Conservation (phyloP, 1,140 invertebrate species). For the Hermetia illucens region DNA sequence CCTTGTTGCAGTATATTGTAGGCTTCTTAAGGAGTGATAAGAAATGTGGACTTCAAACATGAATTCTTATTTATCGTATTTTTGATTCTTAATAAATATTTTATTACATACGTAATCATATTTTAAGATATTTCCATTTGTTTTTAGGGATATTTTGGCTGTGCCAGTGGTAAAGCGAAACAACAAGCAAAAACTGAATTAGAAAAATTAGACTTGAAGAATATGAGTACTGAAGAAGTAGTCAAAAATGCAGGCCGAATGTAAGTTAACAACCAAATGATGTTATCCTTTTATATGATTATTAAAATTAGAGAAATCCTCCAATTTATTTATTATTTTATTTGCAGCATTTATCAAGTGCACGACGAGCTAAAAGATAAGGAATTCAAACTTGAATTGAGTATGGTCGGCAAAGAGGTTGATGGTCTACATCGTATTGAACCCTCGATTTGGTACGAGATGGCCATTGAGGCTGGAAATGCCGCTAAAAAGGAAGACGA, state of each 20-base stretch:
- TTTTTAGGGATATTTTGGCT: slow-evolving; percentile 82
- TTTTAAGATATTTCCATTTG: slow-evolving; percentile 17
- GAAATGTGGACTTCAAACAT: too few species aligned
- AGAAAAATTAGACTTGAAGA: slow-evolving; percentile 85
- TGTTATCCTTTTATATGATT: neutral
- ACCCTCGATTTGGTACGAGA: slow-evolving; percentile 43
- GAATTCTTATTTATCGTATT: neutral
- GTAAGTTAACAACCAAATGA: slow-evolving; percentile 37
- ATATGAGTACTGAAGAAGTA: slow-evolving; percentile 72
- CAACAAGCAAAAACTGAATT: slow-evolving; percentile 99
- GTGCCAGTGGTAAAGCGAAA: slow-evolving; percentile 95
- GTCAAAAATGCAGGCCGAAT: slow-evolving; percentile 93
- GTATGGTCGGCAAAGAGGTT: slow-evolving; percentile 83
- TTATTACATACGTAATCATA: neutral
- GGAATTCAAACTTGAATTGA: slow-evolving; percentile 92
- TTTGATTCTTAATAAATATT: neutral
- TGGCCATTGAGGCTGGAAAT: slow-evolving; percentile 69
- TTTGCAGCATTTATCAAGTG: slow-evolving; percentile 80
- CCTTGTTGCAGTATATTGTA: too few species aligned
- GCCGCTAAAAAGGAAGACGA: slow-evolving; percentile 73
- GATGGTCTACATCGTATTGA: slow-evolving; percentile 61
- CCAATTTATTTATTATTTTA: slow-evolving; percentile 10
- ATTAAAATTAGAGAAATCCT: neutral
- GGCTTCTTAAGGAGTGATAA: too few species aligned
- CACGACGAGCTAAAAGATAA: slow-evolving; percentile 99